Conservation (phyloP, 2,797 vertebrate species). For the Hypotaenidia philippensis region DNA sequence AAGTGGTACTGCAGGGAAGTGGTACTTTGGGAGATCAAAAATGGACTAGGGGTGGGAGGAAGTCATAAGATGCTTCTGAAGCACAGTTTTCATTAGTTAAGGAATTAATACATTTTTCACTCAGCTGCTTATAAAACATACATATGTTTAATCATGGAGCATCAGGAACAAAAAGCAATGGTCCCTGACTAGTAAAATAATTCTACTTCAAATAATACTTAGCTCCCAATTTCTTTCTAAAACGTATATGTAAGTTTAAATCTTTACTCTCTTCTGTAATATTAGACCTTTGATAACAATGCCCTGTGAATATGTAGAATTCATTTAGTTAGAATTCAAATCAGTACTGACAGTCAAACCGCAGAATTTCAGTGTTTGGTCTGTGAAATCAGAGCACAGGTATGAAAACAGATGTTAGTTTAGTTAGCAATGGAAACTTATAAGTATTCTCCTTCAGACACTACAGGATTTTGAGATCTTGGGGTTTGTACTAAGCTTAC, state of each 20-base stretch:
- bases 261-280: background rate
- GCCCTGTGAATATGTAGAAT: background rate
- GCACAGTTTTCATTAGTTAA: background rate
- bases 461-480: background rate
- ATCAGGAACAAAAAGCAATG: background rate
- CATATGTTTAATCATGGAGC: background rate
- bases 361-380: background rate
- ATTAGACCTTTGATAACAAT: background rate
- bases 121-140: background rate
- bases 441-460: background rate
- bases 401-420: background rate
- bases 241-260: background rate
- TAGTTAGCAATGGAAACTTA: background rate
- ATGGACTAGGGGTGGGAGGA: background rate
- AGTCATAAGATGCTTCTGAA: background rate
- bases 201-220: background rate
- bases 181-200: background rate
- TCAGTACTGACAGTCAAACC: background rate
- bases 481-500: background rate
- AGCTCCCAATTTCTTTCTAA: background rate
- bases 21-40: background rate
- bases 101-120: background rate
- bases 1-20: background rate
- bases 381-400: background rate
- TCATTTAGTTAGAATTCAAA: background rate